These are phyloP conservation scores for Enoplosus armatus DNA, from an alignment of 2,797 vertebrate species.

Conservation along the genomic window DNA sequence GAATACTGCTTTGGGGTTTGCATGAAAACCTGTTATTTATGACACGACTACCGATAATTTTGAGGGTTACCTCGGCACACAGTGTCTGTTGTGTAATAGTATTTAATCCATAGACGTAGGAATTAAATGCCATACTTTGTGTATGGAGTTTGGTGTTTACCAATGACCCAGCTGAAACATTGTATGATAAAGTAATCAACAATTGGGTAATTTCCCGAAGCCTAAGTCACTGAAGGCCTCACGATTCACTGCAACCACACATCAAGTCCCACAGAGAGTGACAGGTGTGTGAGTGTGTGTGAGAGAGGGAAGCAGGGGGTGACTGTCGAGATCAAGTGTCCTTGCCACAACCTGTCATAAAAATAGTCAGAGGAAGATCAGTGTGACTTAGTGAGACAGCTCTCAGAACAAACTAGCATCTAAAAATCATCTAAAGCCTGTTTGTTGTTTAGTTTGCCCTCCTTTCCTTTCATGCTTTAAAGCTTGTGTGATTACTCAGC, in stretches of 20 bases:
- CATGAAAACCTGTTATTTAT: background rate
- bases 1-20: background rate
- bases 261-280: conserved; percentile 69
- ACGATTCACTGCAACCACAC: conserved; percentile 40
- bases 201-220: conserved; percentile 42
- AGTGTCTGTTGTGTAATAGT: background rate
- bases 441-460: conserved; percentile 33
- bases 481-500: conserved; percentile 67
- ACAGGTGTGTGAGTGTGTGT: conserved; percentile 75
- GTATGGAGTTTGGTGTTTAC: conserved; percentile 11
- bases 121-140: background rate
- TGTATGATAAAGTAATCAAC: conserved; percentile 24
- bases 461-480: conserved; percentile 38
- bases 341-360: conserved; percentile 71
- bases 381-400: conserved; percentile 26
- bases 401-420: conserved; percentile 29
- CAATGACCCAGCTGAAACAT: conserved; percentile 2
- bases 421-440: conserved; percentile 15
- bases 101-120: background rate
- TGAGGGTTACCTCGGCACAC: background rate
- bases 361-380: conserved; percentile 79
- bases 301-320: conserved; percentile 44
- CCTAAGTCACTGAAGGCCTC: conserved; percentile 47
- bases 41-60: background rate
- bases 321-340: conserved; percentile 74